Conservation (phyloP, 2,797 vertebrate genomes). For the Manis crassicaudata region DNA sequence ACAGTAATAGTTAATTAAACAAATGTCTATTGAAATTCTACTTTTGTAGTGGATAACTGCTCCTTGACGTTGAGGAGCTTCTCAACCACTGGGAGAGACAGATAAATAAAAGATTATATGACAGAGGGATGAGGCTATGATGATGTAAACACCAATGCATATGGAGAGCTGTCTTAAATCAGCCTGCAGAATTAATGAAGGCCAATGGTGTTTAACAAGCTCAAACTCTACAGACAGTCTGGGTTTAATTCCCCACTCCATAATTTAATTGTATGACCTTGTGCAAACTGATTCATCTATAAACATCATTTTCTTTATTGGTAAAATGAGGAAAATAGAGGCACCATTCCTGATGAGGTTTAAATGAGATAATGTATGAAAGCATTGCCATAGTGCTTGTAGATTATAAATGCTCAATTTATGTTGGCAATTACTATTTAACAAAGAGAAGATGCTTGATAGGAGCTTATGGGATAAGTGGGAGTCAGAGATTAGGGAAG, state of each 20-base stretch:
- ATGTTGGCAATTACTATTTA: constrained; percentile 44
- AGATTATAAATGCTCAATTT: constrained; percentile 48
- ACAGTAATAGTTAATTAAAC: constrained; percentile 1
- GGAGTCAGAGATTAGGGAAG: constrained; percentile 5
- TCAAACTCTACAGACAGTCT: background rate
- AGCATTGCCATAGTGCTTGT: constrained; percentile 36
- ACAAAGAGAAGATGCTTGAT: constrained; percentile 15
- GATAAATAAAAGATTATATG: background rate
- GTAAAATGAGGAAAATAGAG: constrained; percentile 40
- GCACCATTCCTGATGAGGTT: constrained; percentile 58
- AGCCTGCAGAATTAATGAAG: constrained; percentile 1
- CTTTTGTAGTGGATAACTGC: background rate
- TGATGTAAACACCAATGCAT: background rate
- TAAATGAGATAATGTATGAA: constrained; percentile 59
- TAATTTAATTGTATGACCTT: constrained; percentile 41
- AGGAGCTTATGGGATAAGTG: background rate
- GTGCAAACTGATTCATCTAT: constrained; percentile 25
- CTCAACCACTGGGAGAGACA: background rate
- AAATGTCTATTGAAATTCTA: constrained; percentile 38
- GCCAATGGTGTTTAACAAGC: background rate
- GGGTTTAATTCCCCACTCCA: constrained; percentile 10
- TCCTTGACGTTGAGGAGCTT: background rate
- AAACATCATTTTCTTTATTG: constrained; percentile 51
- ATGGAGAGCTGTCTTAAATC: background rate
- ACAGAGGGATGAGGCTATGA: background rate